phyloP scores from a whole-genome alignment of 2,797 vertebrate species.

The Myotis planiceps region DNA sequence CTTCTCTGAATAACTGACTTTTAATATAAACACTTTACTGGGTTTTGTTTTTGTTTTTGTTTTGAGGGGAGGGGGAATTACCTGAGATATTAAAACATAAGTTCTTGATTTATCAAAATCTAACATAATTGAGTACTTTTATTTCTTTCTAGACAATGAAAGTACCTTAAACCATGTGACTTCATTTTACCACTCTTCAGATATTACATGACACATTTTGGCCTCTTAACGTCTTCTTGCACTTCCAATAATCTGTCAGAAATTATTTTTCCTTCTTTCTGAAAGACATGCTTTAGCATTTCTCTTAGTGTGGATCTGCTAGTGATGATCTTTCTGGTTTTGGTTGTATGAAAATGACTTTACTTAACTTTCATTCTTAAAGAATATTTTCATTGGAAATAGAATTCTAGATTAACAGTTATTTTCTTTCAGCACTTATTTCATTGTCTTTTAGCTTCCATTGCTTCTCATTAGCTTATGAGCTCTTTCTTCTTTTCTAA shows the following conservation, averaged over 20 bases:
- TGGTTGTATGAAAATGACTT: not conserved
- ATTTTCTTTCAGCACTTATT: not conserved
- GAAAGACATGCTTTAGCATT: not conserved
- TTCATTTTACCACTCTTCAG: not conserved
- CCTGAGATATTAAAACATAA: not conserved
- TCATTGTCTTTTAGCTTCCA: not conserved
- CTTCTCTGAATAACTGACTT: not conserved
- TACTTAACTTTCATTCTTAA: slow-evolving; percentile 6
- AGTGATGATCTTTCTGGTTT: not conserved
- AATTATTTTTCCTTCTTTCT: not conserved
- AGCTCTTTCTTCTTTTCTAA: not conserved
- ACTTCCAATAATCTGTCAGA: not conserved
- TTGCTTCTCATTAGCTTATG: not conserved
- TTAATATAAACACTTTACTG: not conserved
- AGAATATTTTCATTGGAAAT: not conserved
- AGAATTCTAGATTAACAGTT: not conserved
- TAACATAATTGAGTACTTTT: not conserved
- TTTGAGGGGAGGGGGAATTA: not conserved
- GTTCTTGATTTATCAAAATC: not conserved
- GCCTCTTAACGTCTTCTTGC: not conserved
- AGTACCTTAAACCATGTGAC: not conserved
- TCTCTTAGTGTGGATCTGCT: not conserved
- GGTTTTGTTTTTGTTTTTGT: not conserved
- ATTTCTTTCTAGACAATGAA: not conserved
- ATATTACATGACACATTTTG: not conserved